Base-by-base conservation (phyloP, 2,888 invertebrate species). In the Platynereis dumerilii region DNA sequence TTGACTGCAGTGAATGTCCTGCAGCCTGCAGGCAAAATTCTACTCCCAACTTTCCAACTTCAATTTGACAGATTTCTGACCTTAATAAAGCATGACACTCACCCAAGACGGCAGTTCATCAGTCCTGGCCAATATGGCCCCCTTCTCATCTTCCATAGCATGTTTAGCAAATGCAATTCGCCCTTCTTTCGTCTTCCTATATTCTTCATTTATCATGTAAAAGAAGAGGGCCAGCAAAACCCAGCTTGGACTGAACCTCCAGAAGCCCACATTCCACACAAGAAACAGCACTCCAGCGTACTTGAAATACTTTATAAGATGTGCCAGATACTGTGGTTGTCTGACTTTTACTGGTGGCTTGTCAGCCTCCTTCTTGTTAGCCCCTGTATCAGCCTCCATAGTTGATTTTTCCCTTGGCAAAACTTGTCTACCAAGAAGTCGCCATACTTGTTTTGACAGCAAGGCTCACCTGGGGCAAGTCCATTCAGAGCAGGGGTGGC, bases 41-140 rank as follows among this genome's bases (percentile, higher is more conserved):
- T 12, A 34, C 12, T 12, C 12, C 7, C 34, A 34, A 34, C 34
- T 34, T 34, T 34, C n/a, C 20, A 24, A 27, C 26, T 26, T 26
- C 24, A 22, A 59, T 17, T 58, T 12, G 2, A 52, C 27, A 44
- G n/a, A 27, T 28, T 20, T 2, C 29, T 39, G n/a, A n/a, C n/a
- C 15, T 22, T 34, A 34, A 34, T 7, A 34, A 34, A 12, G 5
- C 7, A 48, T 28, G 29, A 12, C 34, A 78, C 88, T 87, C 84
- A 94, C 96, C 96, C 96, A 96, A 28, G 95, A 91, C 39, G 96
- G 96, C 75, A 96, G 85, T 84, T 96, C 96, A 80, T 93, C 92
- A 60, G 96, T 88, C 78, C 92, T 87, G 2, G 92, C 94, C 70
- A 93, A 86, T 69, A 96, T 91, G 42, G 94, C 90, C 76, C 92